Base-by-base conservation (phyloP, 1,140 invertebrate genomes). In the Lamellibrachia luymesi region DNA sequence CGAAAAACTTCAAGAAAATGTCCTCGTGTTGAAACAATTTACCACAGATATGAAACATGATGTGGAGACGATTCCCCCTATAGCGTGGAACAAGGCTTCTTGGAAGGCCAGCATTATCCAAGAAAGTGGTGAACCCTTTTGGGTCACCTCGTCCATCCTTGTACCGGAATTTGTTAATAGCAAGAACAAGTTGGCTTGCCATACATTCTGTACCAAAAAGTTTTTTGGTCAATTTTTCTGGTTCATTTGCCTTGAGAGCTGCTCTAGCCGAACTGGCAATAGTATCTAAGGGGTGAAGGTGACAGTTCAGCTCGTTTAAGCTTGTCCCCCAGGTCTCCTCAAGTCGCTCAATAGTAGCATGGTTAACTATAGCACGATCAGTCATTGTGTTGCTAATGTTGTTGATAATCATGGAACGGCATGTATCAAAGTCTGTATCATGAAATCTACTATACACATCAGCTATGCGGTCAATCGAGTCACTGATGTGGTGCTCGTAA, bases 231-330 rank as follows among this genome's bases (percentile, higher is more conserved):
- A 38, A 38, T 50, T 92, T 64, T 1, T 2, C 22, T 7, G 38
- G 10, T 56, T 93, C 91, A 25, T 4, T 25, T 51, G 38, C 10
- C 64, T 90, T 93, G 4, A 93, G 51, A 8, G 92, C 49, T 49
- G 52, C 4, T 38, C 93, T 17, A 0, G 52, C 2, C 4, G 93
- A 27, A 38, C 51, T 93, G 56, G 93, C 93, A 52, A 93, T 93
- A 2, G 93, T 93, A 38, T 92, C 93, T 49, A 93, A 89, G 27
- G 93, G 92, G 80, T 93, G 93, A 51, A 93, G 93, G 51, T 93
- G 93, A 51, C 93, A 93, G 49, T 92, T 93, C 2, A 93, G 92
- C 56, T 93, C 49, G 51, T 93, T 93, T 10, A 93, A 25, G 2
- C 50, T 27, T 89, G 27, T 92, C 0, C 90, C 49, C 93, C 93